Base-by-base conservation (phyloP, 2,888 invertebrate genomes). In the Ennomos quercinarius region DNA sequence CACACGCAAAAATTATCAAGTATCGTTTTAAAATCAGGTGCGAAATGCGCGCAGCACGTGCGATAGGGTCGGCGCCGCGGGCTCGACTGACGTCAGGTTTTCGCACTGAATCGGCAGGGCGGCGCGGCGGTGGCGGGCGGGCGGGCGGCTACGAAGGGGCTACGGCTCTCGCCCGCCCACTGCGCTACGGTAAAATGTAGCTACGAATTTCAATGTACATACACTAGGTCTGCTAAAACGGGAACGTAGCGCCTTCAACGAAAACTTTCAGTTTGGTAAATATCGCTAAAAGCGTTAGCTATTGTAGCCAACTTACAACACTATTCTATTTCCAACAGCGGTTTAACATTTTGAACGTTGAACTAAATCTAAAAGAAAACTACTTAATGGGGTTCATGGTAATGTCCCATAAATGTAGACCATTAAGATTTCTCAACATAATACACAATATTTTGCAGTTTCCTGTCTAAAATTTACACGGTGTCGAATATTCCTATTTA, bases 31-130 rank as follows among this genome's bases (percentile, higher is more conserved):
- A 47, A 75, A 44, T 42, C 6, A 66, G 38, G 62, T 68, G 65
- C 66, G 64, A 38, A 61, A 52, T 41, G 37, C 48, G 54, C 54
- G 50, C 53, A 48, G 64, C 62, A 71, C 85, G 83, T 82, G 67
- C 81, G 68, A 37, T 59, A 72, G 13, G 63, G 63, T 58, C 70
- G 78, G 64, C 64, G 71, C 74, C 72, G 68, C 82, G 84, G 80
- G 81, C 81, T 81, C 81, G 68, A 90, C 90, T 89, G 90, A 89
- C 87, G 87, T 85, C 80, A 83, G 82, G 73, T 68, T 67, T 68
- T 67, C 67, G 73, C 65, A 66, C 64, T 37, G 56, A 72, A 73
- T 64, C 70, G 72, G 73, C 66, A 70, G 77, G 73, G 66, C 70
- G 72, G 67, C 63, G 74, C 68, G 68, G 74, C 75, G 72, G n/a